A percentile compares a stretch with the other conserved stretches of the same genome.
Conservation (phyloP, 2,888 invertebrate genomes). For the Seira sanloemensis region DNA sequence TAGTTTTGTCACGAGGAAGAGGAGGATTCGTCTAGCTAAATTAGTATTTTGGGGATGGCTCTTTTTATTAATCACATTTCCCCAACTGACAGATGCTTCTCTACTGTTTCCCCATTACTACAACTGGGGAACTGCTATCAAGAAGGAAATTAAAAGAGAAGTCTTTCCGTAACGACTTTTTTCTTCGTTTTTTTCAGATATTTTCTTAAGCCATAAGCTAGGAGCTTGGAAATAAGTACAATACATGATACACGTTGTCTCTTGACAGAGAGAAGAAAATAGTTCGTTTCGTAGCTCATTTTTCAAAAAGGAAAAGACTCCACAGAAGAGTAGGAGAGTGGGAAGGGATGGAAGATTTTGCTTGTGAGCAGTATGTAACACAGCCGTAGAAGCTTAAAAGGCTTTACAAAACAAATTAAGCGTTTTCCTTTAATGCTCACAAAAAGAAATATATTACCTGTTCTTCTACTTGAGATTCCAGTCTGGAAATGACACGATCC, state of each 20-base stretch:
- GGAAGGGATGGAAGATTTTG: neutral
- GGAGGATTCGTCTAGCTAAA: slow-evolving; percentile 16
- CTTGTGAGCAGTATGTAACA: neutral
- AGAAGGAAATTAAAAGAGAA: neutral
- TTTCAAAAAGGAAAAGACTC: too few species aligned
- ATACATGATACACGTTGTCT: too few species aligned
- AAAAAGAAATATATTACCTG: slow-evolving; percentile 80
- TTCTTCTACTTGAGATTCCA: slow-evolving; percentile 91
- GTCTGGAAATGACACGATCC: slow-evolving; percentile 81
- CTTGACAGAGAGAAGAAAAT: too few species aligned
- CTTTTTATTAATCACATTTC: slow-evolving; percentile 50
- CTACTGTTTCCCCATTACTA: neutral
- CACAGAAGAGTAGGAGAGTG: too few species aligned
- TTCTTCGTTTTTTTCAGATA: too few species aligned
- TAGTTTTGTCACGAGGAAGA: neutral
- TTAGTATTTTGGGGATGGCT: slow-evolving; percentile 37
- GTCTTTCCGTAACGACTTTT: neutral
- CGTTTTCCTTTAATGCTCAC: neutral
- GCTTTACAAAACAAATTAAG: slow-evolving; percentile 40
- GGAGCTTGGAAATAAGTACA: too few species aligned
- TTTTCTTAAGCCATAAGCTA: too few species aligned
- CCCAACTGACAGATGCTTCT: neutral
- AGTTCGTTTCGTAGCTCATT: too few species aligned
- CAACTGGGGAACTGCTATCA: neutral
- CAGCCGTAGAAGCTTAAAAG: slow-evolving; percentile 32